phyloP scores from a whole-genome alignment of 2,797 vertebrate genomes.

The Urosaurus nigricauda region DNA sequence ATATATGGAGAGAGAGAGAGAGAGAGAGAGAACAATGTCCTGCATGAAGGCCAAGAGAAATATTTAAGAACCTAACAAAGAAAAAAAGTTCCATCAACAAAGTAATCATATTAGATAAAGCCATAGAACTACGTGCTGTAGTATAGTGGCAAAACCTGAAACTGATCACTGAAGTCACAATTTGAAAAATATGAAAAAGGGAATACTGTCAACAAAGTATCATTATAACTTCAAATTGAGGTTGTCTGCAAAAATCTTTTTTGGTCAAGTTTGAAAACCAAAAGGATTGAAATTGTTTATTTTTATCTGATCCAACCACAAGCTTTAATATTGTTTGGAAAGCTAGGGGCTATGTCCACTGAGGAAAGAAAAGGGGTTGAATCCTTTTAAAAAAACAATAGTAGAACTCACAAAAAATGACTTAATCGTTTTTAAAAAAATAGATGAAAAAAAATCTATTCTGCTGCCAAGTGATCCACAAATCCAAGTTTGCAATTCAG shows the following conservation, averaged over 20 bases:
- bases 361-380: neutral
- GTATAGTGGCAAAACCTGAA: neutral
- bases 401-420: too few species aligned
- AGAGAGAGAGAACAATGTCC: neutral
- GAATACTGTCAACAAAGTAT: neutral
- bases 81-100: neutral
- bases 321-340: neutral
- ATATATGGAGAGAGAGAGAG: too few species aligned
- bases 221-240: neutral
- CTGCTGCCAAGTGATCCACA: too few species aligned
- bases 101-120: neutral
- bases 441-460: too few species aligned
- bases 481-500: neutral
- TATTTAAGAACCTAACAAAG: neutral
- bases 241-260: neutral
- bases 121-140: too few species aligned
- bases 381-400: neutral
- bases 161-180: neutral
- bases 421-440: too few species aligned
- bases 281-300: neutral
- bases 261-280: neutral
- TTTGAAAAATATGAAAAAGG: neutral
- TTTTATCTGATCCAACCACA: neutral
- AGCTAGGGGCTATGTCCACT: neutral
- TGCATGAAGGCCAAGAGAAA: neutral